These are phyloP conservation scores for Sisor rabdophorus DNA, from an alignment of 2,113 vertebrate species.

Conservation along the genomic window DNA sequence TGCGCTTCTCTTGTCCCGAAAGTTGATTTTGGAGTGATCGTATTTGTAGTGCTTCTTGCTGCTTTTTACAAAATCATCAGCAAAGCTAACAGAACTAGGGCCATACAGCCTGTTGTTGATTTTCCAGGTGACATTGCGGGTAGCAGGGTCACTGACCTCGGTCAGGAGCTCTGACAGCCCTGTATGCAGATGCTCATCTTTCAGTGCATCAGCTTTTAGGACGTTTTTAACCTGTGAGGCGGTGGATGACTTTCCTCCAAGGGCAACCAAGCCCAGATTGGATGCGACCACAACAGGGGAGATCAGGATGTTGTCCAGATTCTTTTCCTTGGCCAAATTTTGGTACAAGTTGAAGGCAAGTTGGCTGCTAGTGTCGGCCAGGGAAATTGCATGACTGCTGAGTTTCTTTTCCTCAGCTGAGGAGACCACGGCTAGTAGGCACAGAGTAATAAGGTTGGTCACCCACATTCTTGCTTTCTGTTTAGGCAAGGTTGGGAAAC, in stretches of 20 bases:
- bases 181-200: constrained; percentile 82
- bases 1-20: constrained; percentile 90
- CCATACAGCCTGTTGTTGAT: constrained; percentile 88
- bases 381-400: constrained; percentile 74
- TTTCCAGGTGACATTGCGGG: constrained; percentile 94
- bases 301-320: constrained; percentile 87
- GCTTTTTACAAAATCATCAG: constrained; percentile 84
- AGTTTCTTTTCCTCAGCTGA: constrained; percentile 73
- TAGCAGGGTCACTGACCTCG: constrained; percentile 81
- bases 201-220: constrained; percentile 81
- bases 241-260: constrained; percentile 82
- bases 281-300: constrained; percentile 93
- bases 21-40: constrained; percentile 93
- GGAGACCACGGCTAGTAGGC: constrained; percentile 64
- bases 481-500: constrained; percentile 48
- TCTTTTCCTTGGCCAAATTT: constrained; percentile 85
- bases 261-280: constrained; percentile 85
- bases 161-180: constrained; percentile 86
- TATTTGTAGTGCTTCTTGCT: constrained; percentile 97
- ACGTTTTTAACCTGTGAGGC: constrained; percentile 88
- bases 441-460: constrained; percentile 61
- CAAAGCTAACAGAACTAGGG: constrained; percentile 87
- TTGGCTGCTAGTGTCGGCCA: constrained; percentile 82
- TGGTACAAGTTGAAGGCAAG: constrained; percentile 95
- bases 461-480: constrained; percentile 76